These are phyloP conservation scores for Augiades crinisus DNA, from an alignment of 2,888 invertebrate genomes.

Conservation along the genomic window DNA sequence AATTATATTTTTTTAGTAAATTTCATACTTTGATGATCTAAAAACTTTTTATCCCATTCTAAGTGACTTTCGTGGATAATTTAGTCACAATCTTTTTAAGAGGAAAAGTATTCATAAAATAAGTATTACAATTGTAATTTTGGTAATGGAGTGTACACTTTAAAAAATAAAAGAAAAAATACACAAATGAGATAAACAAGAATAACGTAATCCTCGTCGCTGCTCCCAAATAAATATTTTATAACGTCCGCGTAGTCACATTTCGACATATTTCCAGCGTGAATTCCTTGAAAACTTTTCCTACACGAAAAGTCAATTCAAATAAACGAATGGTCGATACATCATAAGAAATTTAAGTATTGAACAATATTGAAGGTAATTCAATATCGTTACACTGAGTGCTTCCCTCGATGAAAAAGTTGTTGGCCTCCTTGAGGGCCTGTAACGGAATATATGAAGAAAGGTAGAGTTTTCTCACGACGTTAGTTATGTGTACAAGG, in stretches of 20 bases:
- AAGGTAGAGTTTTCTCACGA: slow-evolving; percentile 1
- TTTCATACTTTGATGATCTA: too few relatives aligned
- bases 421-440: slow-evolving; percentile 5
- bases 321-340: slow-evolving; percentile 4
- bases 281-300: neutral
- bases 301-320: slow-evolving; percentile 5
- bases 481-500: too few relatives aligned
- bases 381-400: slow-evolving; percentile 14
- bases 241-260: neutral
- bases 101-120: too few relatives aligned
- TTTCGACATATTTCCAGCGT: neutral
- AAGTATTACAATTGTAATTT: too few relatives aligned
- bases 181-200: neutral
- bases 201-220: neutral
- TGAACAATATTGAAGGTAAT: slow-evolving; percentile 9
- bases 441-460: slow-evolving; percentile 7
- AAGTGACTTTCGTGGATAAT: too few relatives aligned
- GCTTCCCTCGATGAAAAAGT: slow-evolving; percentile 18
- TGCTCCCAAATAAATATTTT: neutral
- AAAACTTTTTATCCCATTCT: too few relatives aligned
- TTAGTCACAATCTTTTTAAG: too few relatives aligned
- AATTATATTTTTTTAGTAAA: too few relatives aligned
- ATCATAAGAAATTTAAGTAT: slow-evolving; percentile 15
- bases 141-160: too few relatives aligned
- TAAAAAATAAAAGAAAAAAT: too few relatives aligned